Evolutionary conservation across 2,888 invertebrate species (phyloP), one percentile per base, ranked within the genome.

Genomic region (Parthenolecanium corni): DNA sequence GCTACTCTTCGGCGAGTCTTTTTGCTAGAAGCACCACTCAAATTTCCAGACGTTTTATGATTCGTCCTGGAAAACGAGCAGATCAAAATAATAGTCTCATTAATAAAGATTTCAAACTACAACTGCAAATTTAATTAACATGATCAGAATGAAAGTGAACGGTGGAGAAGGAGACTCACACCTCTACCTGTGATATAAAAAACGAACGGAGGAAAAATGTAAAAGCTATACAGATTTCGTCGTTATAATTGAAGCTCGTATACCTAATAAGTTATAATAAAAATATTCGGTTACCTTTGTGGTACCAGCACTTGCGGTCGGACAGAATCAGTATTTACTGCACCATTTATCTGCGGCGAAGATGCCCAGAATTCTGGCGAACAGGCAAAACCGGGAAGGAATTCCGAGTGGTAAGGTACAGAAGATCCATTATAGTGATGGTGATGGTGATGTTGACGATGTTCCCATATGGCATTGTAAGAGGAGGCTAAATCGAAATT

Each of bases 1-100:
- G 93, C 92, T 3, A 92, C 90, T 24, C 93, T 80, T 2, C 93
- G 81, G 5, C 93, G 79, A 1, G 89, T 82, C 73, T 92, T 92
- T 73, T 90, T 90, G 73, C 67, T 77, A 75, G 67, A 74, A 68
- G 2, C 73, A 71, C 47, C 74, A 72, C 67, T 66, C 18, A 51
- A 61, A 24, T 20, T 21, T 1, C 36, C 23, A 11, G 61, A 49
- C 2, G 61, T 36, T 51, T 49, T 61, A 6, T 61, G 61, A 16
- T 49, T 51, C 1, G 61, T 16, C 38, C 61, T 61, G 52, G 18
- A 21, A 25, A 25, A 12, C n/a, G 24, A n/a, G 51, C 16, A 18
- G 25, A 18, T 47, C n/a, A 36, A 36, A 36, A 11, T 4, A 16
- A 14, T 25, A 44, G 31, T 25, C n/a, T n/a, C n/a, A n/a, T n/a